phyloP scores from a whole-genome alignment of 2,113 vertebrate genomes.

The Megaceryle torquata region DNA sequence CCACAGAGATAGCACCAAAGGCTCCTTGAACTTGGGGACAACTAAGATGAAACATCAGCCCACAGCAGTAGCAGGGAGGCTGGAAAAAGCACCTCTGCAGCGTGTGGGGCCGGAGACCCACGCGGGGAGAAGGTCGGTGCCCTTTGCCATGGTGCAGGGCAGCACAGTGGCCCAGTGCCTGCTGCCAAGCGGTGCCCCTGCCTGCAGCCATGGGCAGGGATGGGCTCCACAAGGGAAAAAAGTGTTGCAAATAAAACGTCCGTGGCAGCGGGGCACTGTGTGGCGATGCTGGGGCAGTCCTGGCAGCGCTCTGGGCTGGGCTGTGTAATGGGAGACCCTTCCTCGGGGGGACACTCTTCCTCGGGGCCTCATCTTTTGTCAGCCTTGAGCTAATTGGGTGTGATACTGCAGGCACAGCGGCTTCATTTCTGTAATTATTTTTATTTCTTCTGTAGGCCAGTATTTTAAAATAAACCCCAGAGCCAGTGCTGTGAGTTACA shows the following conservation, averaged over 20 bases:
- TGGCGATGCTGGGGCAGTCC: neutral
- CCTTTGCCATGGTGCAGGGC: neutral
- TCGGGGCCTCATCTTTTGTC: neutral
- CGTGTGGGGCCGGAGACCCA: neutral
- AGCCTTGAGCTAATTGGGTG: neutral
- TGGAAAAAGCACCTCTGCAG: neutral
- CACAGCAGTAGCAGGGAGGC: neutral
- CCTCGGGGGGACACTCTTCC: neutral
- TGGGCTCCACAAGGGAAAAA: neutral
- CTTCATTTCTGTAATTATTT: neutral
- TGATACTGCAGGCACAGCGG: neutral
- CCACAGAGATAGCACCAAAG: neutral
- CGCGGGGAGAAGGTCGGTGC: neutral
- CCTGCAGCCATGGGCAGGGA: neutral
- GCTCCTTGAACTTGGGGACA: neutral
- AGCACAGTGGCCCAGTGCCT: too few relatives aligned
- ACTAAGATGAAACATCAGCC: neutral
- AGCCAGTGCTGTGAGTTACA: neutral
- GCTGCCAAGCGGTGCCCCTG: neutral
- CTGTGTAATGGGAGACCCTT: neutral
- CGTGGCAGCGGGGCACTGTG: neutral
- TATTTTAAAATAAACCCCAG: neutral
- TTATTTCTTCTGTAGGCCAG: neutral
- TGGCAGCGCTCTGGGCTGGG: neutral
- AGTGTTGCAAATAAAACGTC: neutral